Conservation (phyloP, 2,797 vertebrate species). For the Anableps anableps region DNA sequence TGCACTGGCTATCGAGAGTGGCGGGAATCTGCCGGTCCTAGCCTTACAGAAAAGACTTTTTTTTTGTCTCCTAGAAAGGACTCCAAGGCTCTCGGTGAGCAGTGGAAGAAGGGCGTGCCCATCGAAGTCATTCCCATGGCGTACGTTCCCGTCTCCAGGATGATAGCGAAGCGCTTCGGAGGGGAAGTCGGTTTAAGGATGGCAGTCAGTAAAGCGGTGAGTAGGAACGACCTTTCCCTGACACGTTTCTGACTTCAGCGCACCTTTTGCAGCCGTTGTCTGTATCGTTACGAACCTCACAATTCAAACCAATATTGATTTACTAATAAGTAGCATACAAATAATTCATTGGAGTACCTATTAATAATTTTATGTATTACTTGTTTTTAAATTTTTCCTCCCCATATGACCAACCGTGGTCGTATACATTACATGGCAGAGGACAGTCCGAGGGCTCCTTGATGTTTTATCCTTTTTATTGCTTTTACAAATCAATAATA, state of each 20-base stretch:
- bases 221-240: slow-evolving; percentile 48
- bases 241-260: not conserved
- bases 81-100: slow-evolving; percentile 90
- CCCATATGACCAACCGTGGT: too few relatives aligned
- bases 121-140: slow-evolving; percentile 98
- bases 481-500: too few relatives aligned
- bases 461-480: too few relatives aligned
- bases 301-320: not conserved
- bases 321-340: not conserved
- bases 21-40: not conserved
- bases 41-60: not conserved
- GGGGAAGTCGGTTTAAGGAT: slow-evolving; percentile 89
- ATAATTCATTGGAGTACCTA: not conserved
- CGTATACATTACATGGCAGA: too few relatives aligned
- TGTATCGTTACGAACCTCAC: not conserved
- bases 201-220: slow-evolving; percentile 95
- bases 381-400: not conserved
- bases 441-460: too few relatives aligned
- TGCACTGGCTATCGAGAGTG: slow-evolving; percentile 11
- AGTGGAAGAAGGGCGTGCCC: slow-evolving; percentile 96
- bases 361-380: not conserved
- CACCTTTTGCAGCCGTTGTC: not conserved
- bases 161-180: slow-evolving; percentile 85
- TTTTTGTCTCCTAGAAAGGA: slow-evolving; percentile 84
- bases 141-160: slow-evolving; percentile 88